Evolutionary conservation across 1,140 invertebrate genomes (phyloP).

Genomic region (Drosophila murphyi): DNA sequence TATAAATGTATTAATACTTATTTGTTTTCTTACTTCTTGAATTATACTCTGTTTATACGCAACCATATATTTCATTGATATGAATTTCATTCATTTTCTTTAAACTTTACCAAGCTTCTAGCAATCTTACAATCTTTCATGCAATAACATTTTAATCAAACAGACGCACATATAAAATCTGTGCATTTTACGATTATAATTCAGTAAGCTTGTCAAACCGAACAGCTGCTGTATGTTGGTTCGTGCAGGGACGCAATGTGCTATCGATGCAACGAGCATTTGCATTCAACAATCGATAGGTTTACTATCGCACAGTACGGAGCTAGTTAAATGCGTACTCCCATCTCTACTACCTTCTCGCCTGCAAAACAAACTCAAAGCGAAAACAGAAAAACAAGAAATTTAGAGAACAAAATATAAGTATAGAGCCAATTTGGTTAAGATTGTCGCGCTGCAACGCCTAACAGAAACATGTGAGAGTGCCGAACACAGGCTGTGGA

Average conservation of each 20-base stretch:
- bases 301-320: neutral
- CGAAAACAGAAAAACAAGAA: constrained; percentile 35
- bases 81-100: no score
- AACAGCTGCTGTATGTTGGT: neutral
- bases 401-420: constrained; percentile 3
- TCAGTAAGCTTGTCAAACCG: neutral
- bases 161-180: no score
- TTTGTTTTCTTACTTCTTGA: no score
- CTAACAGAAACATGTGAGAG: constrained; percentile 39
- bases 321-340: constrained; percentile 12
- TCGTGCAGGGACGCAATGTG: neutral
- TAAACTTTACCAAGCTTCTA: no score
- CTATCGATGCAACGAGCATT: neutral
- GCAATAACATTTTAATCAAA: no score
- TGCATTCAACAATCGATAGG: constrained; percentile 16
- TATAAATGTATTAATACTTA: no score
- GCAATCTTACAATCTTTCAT: no score
- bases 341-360: constrained; percentile 48
- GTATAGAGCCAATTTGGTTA: neutral
- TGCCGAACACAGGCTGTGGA: constrained; percentile 24
- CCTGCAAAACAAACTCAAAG: constrained; percentile 48
- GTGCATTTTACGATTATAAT: neutral
- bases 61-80: no score
- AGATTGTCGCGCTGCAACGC: constrained; percentile 6
- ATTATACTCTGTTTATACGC: no score